Conservation (phyloP, 1,140 invertebrate species). For the Akabosia matsudoensis region DNA sequence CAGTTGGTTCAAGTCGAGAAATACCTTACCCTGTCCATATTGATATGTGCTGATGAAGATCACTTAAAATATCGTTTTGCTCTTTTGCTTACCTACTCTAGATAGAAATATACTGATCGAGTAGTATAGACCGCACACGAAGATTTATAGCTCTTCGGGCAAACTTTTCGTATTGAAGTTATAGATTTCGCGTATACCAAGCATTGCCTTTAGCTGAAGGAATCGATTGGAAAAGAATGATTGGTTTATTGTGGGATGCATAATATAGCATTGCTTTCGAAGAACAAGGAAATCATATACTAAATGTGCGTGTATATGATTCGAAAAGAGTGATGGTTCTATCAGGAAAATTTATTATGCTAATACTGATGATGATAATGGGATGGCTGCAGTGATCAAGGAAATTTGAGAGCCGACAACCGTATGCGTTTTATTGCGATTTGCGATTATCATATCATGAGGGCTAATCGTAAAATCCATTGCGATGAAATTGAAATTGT, state of each 20-base stretch:
- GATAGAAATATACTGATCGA: neutral
- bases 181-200: neutral
- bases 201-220: neutral
- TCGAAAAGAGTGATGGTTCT: neutral
- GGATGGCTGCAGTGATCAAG: too few species aligned
- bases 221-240: neutral
- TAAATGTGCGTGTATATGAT: neutral
- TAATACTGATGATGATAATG: neutral
- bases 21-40: neutral
- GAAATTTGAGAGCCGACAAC: neutral
- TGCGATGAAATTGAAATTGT: neutral
- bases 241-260: neutral
- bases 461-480: neutral
- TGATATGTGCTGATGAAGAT: neutral
- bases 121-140: slow-evolving; percentile 42
- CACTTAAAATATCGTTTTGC: neutral
- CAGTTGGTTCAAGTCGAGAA: neutral
- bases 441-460: neutral
- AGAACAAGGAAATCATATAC: neutral
- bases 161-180: too few species aligned
- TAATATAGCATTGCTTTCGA: neutral
- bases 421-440: neutral
- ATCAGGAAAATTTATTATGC: neutral
- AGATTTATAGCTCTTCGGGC: slow-evolving; percentile 43
- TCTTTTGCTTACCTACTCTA: neutral